Conservation (phyloP, 1,140 invertebrate species). For the Asbolus verrucosus region DNA sequence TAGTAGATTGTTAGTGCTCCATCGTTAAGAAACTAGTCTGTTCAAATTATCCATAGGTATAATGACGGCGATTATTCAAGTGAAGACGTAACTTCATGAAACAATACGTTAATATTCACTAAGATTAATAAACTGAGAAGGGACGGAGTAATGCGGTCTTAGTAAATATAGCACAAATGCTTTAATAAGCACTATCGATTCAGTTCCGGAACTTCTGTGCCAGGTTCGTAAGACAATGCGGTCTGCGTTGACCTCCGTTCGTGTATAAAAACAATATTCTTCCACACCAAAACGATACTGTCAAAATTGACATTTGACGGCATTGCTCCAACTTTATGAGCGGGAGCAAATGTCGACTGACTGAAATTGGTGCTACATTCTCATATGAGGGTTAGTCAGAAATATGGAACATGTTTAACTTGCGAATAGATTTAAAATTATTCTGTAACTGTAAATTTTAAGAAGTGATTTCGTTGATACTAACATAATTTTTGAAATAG, state of each 20-base stretch:
- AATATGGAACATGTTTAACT: no score
- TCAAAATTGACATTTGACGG: slow-evolving; percentile 24
- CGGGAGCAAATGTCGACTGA: slow-evolving; percentile 1
- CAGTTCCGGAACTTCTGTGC: slow-evolving; percentile 16
- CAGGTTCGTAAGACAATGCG: slow-evolving; percentile 32
- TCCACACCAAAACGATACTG: slow-evolving; percentile 2
- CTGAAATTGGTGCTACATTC: no score
- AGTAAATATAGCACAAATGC: slow-evolving; percentile 32
- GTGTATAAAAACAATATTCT: slow-evolving; percentile 30
- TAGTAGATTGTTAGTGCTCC: slow-evolving; percentile 22
- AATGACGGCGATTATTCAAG: not conserved
- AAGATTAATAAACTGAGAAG: slow-evolving; percentile 8
- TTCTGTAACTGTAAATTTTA: no score
- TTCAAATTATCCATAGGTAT: slow-evolving; percentile 32
- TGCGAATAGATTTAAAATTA: no score
- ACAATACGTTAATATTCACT: slow-evolving; percentile 32
- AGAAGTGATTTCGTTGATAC: no score
- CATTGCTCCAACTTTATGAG: slow-evolving; percentile 18
- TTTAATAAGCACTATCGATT: slow-evolving; percentile 38
- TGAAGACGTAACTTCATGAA: slow-evolving; percentile 22
- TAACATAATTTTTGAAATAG: no score
- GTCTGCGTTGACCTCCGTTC: slow-evolving; percentile 21
- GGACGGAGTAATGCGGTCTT: slow-evolving; percentile 31
- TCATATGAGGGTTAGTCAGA: no score
- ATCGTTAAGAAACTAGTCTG: slow-evolving; percentile 27